These are phyloP conservation scores for Tolmerus cingulatus DNA, from an alignment of 2,888 invertebrate genomes.

Conservation along the genomic window DNA sequence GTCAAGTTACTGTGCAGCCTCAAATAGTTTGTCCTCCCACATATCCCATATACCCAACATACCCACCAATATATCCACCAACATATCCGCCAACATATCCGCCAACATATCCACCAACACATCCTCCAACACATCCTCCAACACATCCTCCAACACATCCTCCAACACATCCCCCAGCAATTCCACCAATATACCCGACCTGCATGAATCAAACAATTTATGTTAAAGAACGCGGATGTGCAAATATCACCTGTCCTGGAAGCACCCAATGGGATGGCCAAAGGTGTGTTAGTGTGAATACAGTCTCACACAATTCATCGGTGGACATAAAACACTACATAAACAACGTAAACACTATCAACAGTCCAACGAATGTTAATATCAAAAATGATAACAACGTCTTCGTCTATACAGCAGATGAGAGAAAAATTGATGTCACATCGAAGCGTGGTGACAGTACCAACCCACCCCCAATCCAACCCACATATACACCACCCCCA, in stretches of 20 bases:
- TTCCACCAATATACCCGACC: not conserved
- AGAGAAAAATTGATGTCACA: not conserved
- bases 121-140: too few relatives aligned
- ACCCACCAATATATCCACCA: too few relatives aligned
- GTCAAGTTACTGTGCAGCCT: not conserved
- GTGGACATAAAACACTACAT: constrained; percentile 9
- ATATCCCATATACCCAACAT: not conserved
- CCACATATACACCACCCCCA: not conserved
- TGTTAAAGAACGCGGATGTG: not conserved
- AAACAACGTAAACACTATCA: constrained; percentile 7
- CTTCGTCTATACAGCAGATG: constrained; percentile 1
- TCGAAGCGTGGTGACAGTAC: too few relatives aligned
- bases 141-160: not conserved
- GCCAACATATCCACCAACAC: not conserved
- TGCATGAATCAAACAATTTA: not conserved
- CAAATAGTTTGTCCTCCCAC: not conserved
- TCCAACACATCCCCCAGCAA: too few relatives aligned
- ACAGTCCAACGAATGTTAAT: constrained; percentile 21
- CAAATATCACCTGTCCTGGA: not conserved
- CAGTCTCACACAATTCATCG: not conserved
- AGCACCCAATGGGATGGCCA: constrained; percentile 5
- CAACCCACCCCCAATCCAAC: not conserved
- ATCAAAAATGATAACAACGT: constrained; percentile 6
- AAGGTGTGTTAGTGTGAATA: not conserved
- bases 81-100: too few relatives aligned